Base-by-base conservation (phyloP, 2,888 invertebrate genomes). In the Sabellastarte sp. region DNA sequence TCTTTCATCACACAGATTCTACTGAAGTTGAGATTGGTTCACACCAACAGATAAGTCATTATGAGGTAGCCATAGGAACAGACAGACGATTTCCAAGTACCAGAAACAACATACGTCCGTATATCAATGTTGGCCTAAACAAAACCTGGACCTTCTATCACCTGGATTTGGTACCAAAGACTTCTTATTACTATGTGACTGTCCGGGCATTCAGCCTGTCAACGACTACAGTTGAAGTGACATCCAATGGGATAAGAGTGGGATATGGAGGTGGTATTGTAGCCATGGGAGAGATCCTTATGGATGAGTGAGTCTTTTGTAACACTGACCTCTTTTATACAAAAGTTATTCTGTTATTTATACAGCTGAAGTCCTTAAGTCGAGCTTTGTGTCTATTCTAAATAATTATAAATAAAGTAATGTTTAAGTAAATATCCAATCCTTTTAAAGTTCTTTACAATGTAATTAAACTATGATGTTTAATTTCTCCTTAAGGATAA, bases 41-140 rank as follows among this genome's bases (percentile, higher is more conserved):
- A 28, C 50, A 57, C 15, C 64, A 64, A 31, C 31, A 53, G 51
- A 55, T 64, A 15, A 63, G 57, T 28, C 57, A 65, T 51, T 64
- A 63, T 31, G 63, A 65, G 32, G 41, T 64, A 29, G 64, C 60
- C n/a, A 30, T 57, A 1, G 64, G 64, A 28, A 64, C 63, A 20
- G 63, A 64, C 63, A 53, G 64, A 5, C 64, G 64, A 24, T 64
- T 65, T 56, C 63, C 56, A 5, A 41, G 41, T 2, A 64, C 58
- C 2, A 56, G 63, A 32, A 50, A 57, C 52, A 64, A 64, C 29
- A 24, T 64, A 3, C 26, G 33, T 1, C 64, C 64, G 3, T 64
- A 65, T 56, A 51, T 50, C 32, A 63, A 64, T 41, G 58, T 64
- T 20, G 64, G 64, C 15, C 50, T 26, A 10, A 64, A 64, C 51